These are phyloP conservation scores for Hybognathus amarus DNA, from an alignment of 2,797 vertebrate species.

Conservation along the genomic window DNA sequence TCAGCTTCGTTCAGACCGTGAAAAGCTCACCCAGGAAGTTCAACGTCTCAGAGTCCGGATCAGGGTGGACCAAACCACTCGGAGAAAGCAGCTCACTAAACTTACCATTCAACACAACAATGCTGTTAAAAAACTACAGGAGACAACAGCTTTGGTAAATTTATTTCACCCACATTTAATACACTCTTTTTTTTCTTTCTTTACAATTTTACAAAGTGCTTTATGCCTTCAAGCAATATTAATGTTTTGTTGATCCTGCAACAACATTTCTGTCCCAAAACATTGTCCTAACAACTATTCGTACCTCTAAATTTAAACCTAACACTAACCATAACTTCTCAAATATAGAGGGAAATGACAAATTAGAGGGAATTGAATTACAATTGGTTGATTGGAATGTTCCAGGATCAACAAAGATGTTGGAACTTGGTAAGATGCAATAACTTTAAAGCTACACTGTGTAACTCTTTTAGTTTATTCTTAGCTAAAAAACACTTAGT, in stretches of 20 bases:
- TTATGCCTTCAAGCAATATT: not conserved
- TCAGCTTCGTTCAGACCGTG: conserved; percentile 65
- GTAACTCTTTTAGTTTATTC: too few species aligned
- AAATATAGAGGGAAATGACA: not conserved
- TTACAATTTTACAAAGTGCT: not conserved
- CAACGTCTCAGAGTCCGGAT: conserved; percentile 73
- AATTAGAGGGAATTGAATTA: not conserved
- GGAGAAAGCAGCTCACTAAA: conserved; percentile 68
- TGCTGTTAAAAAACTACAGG: conserved; percentile 72
- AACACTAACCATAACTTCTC: not conserved
- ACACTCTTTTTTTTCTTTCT: not conserved
- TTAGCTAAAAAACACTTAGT: too few species aligned
- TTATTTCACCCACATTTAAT: conserved; percentile 14
- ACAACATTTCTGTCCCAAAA: not conserved
- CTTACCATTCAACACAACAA: conserved; percentile 73
- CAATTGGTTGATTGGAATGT: not conserved
- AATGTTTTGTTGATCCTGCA: not conserved
- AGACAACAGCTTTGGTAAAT: conserved; percentile 74
- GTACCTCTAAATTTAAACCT: too few species aligned
- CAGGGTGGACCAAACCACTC: conserved; percentile 58
- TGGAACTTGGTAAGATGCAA: not conserved
- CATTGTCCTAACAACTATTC: not conserved
- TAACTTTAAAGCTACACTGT: too few species aligned
- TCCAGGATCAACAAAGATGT: not conserved
- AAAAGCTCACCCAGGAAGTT: conserved; percentile 67